Evolutionary conservation across 2,888 invertebrate genomes (phyloP), one percentile per base, ranked within the genome.

Genomic region (Acheta domesticus): DNA sequence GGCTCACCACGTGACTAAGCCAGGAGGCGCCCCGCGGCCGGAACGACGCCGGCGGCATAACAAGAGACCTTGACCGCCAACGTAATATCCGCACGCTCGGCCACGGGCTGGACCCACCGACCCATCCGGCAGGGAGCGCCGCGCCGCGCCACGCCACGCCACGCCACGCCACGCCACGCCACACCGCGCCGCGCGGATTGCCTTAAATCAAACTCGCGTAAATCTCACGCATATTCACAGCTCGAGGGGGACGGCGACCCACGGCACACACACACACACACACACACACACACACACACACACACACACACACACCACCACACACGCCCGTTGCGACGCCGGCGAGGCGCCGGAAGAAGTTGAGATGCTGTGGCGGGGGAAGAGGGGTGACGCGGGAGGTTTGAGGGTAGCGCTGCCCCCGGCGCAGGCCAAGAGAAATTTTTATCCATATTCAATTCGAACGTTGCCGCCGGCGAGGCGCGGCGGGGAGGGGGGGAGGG

Each of bases 391-490:
- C n/a, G 36, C 14, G 62, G 62, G 62, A 12, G 62, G 16, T 36
- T 62, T 19, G 16, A 62, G 62, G 62, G 62, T 62, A 19, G 62
- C 62, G n/a, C n/a, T n/a, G 62, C 62, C 62, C 62, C 62, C 16
- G n/a, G 62, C 62, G 16, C 62, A n/a, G 62, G 62, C n/a, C 62
- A n/a, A 62, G 62, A 62, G 78, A 80, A 84, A 85, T 85, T 86
- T 86, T 86, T 86, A 86, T 86, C 85, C 86, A 86, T 86, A 86
- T 86, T 86, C 86, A 86, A 86, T 86, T 86, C 85, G 85, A 85
- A 62, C 62, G 62, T 14, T n/a, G 62, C 62, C 62, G 5, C 62
- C 62, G 62, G 62, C 62, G n/a, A n/a, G 16, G 62, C 16, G 16
- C 3, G 14, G 16, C 16, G 62, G 0, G 62, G 62, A 12, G 62